phyloP scores from a whole-genome alignment of 2,888 invertebrate species.

The Plagodis pulveraria region DNA sequence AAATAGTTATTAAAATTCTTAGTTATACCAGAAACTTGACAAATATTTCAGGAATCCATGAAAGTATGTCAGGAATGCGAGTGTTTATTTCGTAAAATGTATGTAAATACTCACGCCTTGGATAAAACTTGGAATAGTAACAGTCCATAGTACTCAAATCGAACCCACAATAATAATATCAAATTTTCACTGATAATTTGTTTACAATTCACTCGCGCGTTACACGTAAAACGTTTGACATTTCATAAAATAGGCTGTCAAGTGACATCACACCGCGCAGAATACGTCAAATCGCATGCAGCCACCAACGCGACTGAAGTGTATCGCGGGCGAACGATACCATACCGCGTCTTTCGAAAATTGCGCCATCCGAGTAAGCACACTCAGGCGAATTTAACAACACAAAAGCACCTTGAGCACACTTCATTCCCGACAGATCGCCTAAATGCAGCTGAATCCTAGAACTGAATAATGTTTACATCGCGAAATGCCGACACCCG shows the following conservation, averaged over 20 bases:
- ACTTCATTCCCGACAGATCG: slow-evolving; percentile 80
- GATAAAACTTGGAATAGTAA: slow-evolving; percentile 84
- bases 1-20: not conserved
- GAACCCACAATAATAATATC: slow-evolving; percentile 74
- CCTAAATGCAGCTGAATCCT: slow-evolving; percentile 72
- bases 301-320: slow-evolving; percentile 86
- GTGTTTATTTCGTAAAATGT: slow-evolving; percentile 73
- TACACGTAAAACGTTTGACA: slow-evolving; percentile 80
- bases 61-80: slow-evolving; percentile 75
- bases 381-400: slow-evolving; percentile 83
- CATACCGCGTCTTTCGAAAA: slow-evolving; percentile 86
- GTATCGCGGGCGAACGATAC: slow-evolving; percentile 84
- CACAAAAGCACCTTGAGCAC: slow-evolving; percentile 83
- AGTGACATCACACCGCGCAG: slow-evolving; percentile 83
- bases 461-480: slow-evolving; percentile 84
- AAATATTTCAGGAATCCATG: slow-evolving; percentile 59
- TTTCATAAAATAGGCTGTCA: slow-evolving; percentile 83
- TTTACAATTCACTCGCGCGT: slow-evolving; percentile 81
- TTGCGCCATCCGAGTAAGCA: slow-evolving; percentile 85
- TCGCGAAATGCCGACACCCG: slow-evolving; percentile 83
- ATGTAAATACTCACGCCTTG: slow-evolving; percentile 82
- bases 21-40: slow-evolving; percentile 10
- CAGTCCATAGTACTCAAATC: slow-evolving; percentile 75
- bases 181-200: slow-evolving; percentile 76
- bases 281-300: slow-evolving; percentile 85